Evolutionary conservation across 2,113 vertebrate species (phyloP), one percentile per base, ranked within the genome.

Genomic region (Grallaria varia): DNA sequence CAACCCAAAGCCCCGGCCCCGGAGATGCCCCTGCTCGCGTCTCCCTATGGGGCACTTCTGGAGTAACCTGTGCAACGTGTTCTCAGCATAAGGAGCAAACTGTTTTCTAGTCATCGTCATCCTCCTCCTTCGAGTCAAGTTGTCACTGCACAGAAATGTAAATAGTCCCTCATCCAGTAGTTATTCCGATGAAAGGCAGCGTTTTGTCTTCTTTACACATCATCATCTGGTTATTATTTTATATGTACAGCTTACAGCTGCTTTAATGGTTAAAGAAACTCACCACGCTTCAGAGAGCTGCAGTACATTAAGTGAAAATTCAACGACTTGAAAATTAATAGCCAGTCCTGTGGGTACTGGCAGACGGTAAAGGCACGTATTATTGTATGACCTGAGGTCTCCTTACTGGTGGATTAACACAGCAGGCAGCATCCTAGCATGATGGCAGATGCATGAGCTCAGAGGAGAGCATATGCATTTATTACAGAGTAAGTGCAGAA

Each of bases 251-350:
- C 8, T 89, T 84, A 68, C 83, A 53, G 74, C 69, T 84, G 76
- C 56, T 87, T 67, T 92, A 89, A 84, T 52, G 45, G 63, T 84
- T 90, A 76, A 91, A 80, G 73, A 77, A 84, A 68, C 83, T 94
- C 68, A 45, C 60, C 69, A 72, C 5, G 28, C 82, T 88, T 86
- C 92, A 75, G 90, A 80, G 59, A 77, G 47, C 91, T 90, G 75
- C 89, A 90, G 75, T 63, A 59, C 68, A 49, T 93, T 85, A 88
- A 93, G 42, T 81, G 87, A 90, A 96, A 94, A 94, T 90, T 81
- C 92, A 93, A 71, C 2, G 8, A 92, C 92, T 92, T 81, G 75
- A 95, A 95, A 94, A 96, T 94, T 94, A 96, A 94, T 94, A 92
- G 87, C 75, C 85, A 13, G 68, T 88, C 90, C 75, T 80, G 45